Conservation (phyloP, 2,797 vertebrate species). For the Smutsia temminckii region DNA sequence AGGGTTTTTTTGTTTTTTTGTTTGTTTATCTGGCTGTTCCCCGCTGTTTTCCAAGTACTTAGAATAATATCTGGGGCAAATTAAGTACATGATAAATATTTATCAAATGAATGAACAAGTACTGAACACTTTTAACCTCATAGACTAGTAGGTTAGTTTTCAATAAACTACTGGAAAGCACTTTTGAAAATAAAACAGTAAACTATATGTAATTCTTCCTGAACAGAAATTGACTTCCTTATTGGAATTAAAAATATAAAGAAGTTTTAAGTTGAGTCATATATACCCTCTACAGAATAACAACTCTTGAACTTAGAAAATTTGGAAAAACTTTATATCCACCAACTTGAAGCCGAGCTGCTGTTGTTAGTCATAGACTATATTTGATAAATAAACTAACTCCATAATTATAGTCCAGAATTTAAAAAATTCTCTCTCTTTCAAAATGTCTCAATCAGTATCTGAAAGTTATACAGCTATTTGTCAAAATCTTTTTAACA, state of each 20-base stretch:
- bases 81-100: neutral
- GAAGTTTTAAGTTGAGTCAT: neutral
- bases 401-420: neutral
- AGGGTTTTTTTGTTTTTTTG: neutral
- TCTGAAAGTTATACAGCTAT: neutral
- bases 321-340: neutral
- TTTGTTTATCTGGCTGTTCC: neutral
- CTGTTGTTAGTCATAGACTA: neutral
- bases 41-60: neutral
- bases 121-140: neutral
- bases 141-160: neutral
- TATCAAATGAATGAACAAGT: neutral
- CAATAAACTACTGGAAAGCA: neutral
- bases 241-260: slow-evolving; percentile 15
- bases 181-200: slow-evolving; percentile 2
- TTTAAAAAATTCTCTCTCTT: neutral
- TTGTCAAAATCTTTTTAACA: neutral
- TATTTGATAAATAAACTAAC: neutral
- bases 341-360: neutral
- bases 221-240: neutral
- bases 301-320: neutral
- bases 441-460: neutral
- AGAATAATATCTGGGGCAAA: neutral
- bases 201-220: neutral
- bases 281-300: neutral